These are phyloP conservation scores for Drosophila melanogaster DNA, from an alignment of 1,140 invertebrate genomes.

Conservation along the genomic window DNA sequence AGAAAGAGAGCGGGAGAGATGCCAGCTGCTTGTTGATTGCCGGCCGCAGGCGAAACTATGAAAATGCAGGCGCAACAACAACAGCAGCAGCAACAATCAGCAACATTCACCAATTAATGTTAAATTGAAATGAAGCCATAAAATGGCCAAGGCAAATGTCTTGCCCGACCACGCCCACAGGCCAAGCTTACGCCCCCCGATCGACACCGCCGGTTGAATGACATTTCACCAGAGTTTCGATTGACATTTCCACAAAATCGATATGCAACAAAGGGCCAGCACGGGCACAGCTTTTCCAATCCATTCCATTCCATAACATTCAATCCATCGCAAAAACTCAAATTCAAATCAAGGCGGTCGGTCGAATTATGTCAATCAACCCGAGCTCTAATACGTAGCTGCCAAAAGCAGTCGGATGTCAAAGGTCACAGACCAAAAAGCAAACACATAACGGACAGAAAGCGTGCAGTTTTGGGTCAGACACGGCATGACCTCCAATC, in stretches of 20 bases:
- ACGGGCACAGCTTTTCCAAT: slow-evolving; percentile 1
- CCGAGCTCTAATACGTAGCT: background rate
- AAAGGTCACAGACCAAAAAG: slow-evolving; percentile 50
- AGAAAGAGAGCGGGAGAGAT: slow-evolving; percentile 11
- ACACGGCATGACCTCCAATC: slow-evolving; percentile 47
- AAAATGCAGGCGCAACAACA: slow-evolving; percentile 38
- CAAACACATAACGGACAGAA: slow-evolving; percentile 20
- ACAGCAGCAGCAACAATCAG: slow-evolving; percentile 30
- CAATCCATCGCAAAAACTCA: background rate
- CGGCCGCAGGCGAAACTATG: slow-evolving; percentile 46
- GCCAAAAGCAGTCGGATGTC: slow-evolving; percentile 28
- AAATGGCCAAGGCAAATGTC: slow-evolving; percentile 38
- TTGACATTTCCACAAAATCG: slow-evolving; percentile 45
- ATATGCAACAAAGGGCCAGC: slow-evolving; percentile 10
- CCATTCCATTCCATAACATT: background rate
- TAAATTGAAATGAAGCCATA: slow-evolving; percentile 78
- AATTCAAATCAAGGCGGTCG: slow-evolving; percentile 26
- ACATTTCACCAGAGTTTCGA: slow-evolving; percentile 44
- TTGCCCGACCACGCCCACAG: slow-evolving; percentile 15
- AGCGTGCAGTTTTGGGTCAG: slow-evolving; percentile 53
- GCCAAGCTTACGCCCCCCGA: slow-evolving; percentile 14
- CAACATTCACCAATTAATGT: slow-evolving; percentile 65
- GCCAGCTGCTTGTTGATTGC: slow-evolving; percentile 47
- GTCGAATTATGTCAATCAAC: slow-evolving; percentile 49
- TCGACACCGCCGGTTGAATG: slow-evolving; percentile 46